A percentile compares a stretch with the other conserved stretches of the same genome.
Conservation (phyloP, 2,797 vertebrate genomes). For the Thripadectes ignobilis region DNA sequence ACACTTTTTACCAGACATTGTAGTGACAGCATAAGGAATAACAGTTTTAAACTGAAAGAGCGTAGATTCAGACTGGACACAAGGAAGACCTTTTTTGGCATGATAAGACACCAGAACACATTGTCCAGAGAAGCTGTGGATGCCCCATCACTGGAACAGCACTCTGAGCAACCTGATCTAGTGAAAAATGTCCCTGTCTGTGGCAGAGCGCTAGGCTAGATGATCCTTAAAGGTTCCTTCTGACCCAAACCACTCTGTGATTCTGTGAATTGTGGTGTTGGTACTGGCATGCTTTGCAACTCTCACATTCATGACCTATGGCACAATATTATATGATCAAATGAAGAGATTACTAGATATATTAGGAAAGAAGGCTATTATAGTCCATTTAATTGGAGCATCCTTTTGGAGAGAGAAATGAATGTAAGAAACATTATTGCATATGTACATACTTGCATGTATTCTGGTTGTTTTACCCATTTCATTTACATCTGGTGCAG, state of each 20-base stretch:
- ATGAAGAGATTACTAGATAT: background rate
- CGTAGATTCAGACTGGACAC: background rate
- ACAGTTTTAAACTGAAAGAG: background rate
- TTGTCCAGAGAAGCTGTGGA: background rate
- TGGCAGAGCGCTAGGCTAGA: background rate
- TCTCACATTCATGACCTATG: background rate
- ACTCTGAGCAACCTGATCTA: conserved; percentile 27
- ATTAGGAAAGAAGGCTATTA: background rate
- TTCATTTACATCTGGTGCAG: background rate
- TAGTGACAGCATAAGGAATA: background rate
- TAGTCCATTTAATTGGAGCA: background rate
- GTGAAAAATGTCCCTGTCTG: background rate
- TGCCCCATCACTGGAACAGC: background rate
- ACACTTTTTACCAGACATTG: background rate
- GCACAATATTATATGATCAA: background rate
- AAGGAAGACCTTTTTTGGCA: background rate
- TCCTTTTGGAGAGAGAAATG: background rate
- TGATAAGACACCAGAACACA: background rate
- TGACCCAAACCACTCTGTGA: background rate
- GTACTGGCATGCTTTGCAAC: background rate
- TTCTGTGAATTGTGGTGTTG: background rate
- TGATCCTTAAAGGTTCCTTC: background rate
- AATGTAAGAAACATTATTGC: background rate
- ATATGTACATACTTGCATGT: background rate
- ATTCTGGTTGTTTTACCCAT: background rate